phyloP scores from a whole-genome alignment of 2,888 invertebrate genomes.

The Allophyes oxyacanthae region DNA sequence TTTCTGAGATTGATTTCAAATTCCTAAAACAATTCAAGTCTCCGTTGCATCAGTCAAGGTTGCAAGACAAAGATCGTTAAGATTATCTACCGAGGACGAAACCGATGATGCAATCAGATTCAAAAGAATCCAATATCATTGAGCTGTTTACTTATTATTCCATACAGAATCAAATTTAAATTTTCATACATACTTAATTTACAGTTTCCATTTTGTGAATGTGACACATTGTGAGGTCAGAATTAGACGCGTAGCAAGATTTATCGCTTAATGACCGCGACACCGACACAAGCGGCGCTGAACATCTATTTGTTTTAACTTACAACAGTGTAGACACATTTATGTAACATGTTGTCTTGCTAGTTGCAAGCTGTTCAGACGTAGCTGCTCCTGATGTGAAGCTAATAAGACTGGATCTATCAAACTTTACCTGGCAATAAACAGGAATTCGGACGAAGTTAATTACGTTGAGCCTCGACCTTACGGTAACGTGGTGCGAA shows the following conservation, averaged over 20 bases:
- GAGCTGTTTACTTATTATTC: constrained; percentile 54
- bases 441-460: constrained; percentile 51
- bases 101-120: constrained; percentile 57
- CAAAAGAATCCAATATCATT: constrained; percentile 38
- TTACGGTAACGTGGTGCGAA: constrained; percentile 51
- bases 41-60: constrained; percentile 39
- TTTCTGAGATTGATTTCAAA: constrained; percentile 11
- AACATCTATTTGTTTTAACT: constrained; percentile 80
- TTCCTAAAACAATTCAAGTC: constrained; percentile 9
- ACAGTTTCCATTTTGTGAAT: constrained; percentile 50
- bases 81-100: constrained; percentile 52
- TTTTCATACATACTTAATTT: constrained; percentile 52
- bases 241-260: constrained; percentile 62
- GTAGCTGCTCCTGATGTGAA: constrained; percentile 28
- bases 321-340: constrained; percentile 68
- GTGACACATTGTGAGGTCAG: constrained; percentile 61
- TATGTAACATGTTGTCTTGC: constrained; percentile 19
- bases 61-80: constrained; percentile 23
- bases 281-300: constrained; percentile 63
- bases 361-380: constrained; percentile 13
- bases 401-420: constrained; percentile 43
- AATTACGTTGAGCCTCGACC: constrained; percentile 50
- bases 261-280: constrained; percentile 80
- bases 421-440: constrained; percentile 55
- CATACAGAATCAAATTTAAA: constrained; percentile 56